A percentile compares a stretch with the other conserved stretches of the same genome.
phyloP scores from a whole-genome alignment of 2,113 vertebrate genomes.

The Thinocorus orbignyianus region DNA sequence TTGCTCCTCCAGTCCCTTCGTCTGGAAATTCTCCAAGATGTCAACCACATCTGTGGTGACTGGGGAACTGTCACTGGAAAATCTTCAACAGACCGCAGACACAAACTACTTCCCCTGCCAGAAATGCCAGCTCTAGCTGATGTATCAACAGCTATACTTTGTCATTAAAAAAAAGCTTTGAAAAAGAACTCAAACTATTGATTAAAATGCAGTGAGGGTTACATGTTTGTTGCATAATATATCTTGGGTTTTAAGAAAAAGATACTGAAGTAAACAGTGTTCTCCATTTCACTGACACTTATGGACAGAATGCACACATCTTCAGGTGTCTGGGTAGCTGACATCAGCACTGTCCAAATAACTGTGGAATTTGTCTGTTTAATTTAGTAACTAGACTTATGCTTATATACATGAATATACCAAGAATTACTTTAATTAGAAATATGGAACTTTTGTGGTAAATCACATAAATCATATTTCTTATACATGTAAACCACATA shows the following conservation, averaged over 20 bases:
- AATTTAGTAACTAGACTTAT: not conserved
- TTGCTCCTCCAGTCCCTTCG: not conserved
- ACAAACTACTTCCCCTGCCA: not conserved
- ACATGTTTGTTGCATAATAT: not conserved
- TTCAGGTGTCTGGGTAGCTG: not conserved
- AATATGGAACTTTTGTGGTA: not conserved
- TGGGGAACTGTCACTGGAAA: slow-evolving; percentile 11
- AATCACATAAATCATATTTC: not conserved
- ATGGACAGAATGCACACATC: not conserved
- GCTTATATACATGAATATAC: not conserved
- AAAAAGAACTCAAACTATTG: not conserved
- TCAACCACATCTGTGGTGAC: not conserved
- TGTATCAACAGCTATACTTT: not conserved
- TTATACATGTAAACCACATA: not conserved
- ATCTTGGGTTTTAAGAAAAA: not conserved
- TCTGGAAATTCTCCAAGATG: slow-evolving; percentile 14
- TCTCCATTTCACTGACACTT: not conserved
- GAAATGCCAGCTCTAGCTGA: not conserved
- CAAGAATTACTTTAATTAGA: not conserved
- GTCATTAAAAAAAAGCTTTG: not conserved
- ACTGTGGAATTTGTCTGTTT: not conserved
- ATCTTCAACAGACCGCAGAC: not conserved
- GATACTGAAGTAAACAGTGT: not conserved
- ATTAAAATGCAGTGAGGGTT: not conserved
- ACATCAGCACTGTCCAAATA: not conserved